phyloP scores from a whole-genome alignment of 2,888 invertebrate species.

The Phasia obesa region DNA sequence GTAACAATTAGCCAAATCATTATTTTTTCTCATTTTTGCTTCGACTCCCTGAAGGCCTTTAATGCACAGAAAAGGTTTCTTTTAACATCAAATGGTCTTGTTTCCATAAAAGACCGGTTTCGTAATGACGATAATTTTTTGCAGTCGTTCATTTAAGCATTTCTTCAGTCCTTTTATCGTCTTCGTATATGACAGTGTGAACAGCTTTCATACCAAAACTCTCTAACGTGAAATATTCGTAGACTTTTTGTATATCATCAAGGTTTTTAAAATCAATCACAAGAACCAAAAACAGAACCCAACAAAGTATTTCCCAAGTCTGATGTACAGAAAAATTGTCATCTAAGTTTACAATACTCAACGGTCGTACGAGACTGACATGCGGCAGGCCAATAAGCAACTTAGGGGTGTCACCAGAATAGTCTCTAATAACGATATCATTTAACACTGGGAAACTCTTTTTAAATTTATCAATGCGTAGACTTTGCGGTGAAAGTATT shows the following conservation, averaged over 20 bases:
- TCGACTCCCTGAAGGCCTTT: conserved; percentile 35
- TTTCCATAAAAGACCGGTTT: conserved; percentile 41
- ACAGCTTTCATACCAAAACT: conserved; percentile 39
- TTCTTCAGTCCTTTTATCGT: conserved; percentile 18
- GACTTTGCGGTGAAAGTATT: conserved; percentile 9
- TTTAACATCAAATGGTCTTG: conserved; percentile 6
- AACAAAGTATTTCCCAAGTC: conserved; percentile 11
- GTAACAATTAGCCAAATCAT: conserved; percentile 19
- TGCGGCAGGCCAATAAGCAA: conserved; percentile 8
- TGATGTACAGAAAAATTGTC: conserved; percentile 17
- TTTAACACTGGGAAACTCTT: conserved; percentile 13
- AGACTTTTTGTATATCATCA: conserved; percentile 13
- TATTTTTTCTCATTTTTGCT: conserved; percentile 2
- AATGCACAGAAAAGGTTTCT: conserved; percentile 48
- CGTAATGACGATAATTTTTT: background rate
- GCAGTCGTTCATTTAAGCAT: conserved; percentile 15
- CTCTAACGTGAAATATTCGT: conserved; percentile 40
- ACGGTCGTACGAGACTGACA: conserved; percentile 18
- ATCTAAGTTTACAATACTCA: conserved; percentile 9
- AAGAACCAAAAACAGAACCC: background rate
- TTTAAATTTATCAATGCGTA: conserved; percentile 10
- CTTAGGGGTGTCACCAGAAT: conserved; percentile 13
- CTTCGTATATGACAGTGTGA: conserved; percentile 23
- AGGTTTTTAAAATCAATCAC: conserved; percentile 18
- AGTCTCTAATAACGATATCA: conserved; percentile 7